phyloP scores from a whole-genome alignment of 2,888 invertebrate species.

The Pediacus dermestoides region DNA sequence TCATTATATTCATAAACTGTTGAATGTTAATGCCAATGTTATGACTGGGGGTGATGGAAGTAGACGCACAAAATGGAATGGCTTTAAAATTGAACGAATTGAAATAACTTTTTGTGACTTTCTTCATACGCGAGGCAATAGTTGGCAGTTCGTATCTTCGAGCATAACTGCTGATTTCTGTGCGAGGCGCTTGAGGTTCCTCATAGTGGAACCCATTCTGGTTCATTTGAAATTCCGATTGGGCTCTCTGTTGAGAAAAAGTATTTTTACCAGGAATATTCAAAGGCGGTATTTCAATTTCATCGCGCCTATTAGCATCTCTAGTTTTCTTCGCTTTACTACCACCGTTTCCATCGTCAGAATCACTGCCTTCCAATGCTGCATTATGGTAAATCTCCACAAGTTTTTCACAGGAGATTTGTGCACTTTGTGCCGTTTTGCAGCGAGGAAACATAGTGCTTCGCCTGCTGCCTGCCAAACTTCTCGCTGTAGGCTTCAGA shows the following conservation, averaged over 20 bases:
- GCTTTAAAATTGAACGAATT: constrained; percentile 46
- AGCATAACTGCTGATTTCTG: constrained; percentile 25
- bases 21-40: constrained; percentile 64
- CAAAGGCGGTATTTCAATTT: constrained; percentile 22
- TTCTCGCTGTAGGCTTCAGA: too few species aligned
- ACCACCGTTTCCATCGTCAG: constrained; percentile 39
- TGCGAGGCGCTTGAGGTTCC: constrained; percentile 31
- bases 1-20: constrained; percentile 52
- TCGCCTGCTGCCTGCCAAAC: too few species aligned
- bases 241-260: constrained; percentile 6
- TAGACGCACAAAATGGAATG: constrained; percentile 62
- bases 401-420: constrained; percentile 32
- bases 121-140: constrained; percentile 64
- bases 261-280: constrained; percentile 16
- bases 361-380: constrained; percentile 42
- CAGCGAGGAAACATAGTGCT: too few species aligned
- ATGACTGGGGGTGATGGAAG: constrained; percentile 60
- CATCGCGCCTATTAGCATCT: too few species aligned
- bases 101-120: constrained; percentile 55
- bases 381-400: constrained; percentile 49
- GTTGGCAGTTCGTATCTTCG: constrained; percentile 60
- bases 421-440: background rate
- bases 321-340: background rate
- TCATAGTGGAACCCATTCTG: constrained; percentile 20
- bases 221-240: constrained; percentile 13